Conservation (phyloP, 1,140 invertebrate species). For the Latrodectus geometricus region DNA sequence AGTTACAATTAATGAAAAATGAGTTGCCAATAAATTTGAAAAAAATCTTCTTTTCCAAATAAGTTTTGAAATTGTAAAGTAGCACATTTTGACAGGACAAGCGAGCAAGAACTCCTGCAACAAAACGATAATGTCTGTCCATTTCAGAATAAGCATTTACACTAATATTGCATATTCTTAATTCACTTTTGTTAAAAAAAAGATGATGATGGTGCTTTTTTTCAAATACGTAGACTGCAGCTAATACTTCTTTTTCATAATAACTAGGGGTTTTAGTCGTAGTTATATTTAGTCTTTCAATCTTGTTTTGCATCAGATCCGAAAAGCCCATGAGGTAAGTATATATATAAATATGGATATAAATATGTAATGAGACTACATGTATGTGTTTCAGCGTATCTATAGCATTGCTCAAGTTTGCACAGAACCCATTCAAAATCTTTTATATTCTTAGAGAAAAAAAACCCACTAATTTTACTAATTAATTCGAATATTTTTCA, state of each 20-base stretch:
- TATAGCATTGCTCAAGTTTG: slow-evolving; percentile 54
- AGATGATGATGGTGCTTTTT: slow-evolving; percentile 44
- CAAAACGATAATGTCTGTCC: slow-evolving; percentile 39
- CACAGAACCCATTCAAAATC: not conserved
- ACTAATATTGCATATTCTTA: slow-evolving; percentile 1
- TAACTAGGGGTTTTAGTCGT: slow-evolving; percentile 26
- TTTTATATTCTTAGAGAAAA: not conserved
- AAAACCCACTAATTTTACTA: not conserved
- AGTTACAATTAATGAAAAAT: too few species aligned
- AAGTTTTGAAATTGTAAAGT: too few species aligned
- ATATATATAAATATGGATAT: slow-evolving; percentile 56
- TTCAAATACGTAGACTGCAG: slow-evolving; percentile 48
- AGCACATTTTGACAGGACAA: too few species aligned
- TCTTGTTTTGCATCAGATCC: slow-evolving; percentile 31
- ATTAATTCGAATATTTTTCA: not conserved
- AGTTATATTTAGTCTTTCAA: slow-evolving; percentile 53
- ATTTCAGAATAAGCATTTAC: slow-evolving; percentile 54
- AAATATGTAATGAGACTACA: slow-evolving; percentile 54
- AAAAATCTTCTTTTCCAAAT: too few species aligned
- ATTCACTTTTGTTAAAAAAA: not conserved
- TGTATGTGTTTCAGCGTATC: slow-evolving; percentile 53
- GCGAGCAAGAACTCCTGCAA: not conserved
- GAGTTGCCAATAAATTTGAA: too few species aligned
- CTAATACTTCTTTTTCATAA: slow-evolving; percentile 28
- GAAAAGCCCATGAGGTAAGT: slow-evolving; percentile 44